These are phyloP conservation scores for Andrena haemorrhoa DNA, from an alignment of 2,888 invertebrate species.

Conservation along the genomic window DNA sequence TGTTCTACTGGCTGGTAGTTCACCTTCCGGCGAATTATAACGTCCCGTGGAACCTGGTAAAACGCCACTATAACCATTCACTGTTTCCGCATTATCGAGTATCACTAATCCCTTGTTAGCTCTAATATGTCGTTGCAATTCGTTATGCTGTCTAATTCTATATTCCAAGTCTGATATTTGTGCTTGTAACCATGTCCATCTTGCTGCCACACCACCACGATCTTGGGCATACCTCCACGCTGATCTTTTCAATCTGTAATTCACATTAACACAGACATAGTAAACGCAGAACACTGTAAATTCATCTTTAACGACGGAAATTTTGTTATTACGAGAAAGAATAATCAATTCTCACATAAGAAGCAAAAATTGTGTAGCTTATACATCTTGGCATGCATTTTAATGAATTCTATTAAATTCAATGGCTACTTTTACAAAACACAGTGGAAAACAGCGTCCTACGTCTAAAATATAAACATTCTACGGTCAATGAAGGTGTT, in stretches of 20 bases:
- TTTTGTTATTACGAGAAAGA: background rate
- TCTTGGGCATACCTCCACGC: conserved; percentile 93
- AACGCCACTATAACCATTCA: conserved; percentile 89
- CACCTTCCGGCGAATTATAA: conserved; percentile 71
- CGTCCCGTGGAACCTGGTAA: conserved; percentile 87
- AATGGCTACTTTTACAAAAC: background rate
- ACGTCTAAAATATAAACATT: conserved; percentile 24
- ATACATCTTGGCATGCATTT: background rate
- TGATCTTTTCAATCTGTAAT: conserved; percentile 90
- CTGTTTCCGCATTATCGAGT: conserved; percentile 84
- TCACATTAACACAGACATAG: conserved; percentile 29
- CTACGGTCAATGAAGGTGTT: background rate
- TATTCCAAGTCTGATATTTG: conserved; percentile 97
- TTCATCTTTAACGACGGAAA: background rate
- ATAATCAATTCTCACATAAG: background rate
- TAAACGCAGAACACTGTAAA: conserved; percentile 21
- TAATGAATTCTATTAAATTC: background rate
- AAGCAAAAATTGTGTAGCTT: background rate
- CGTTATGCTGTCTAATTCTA: conserved; percentile 94
- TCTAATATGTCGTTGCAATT: conserved; percentile 90
- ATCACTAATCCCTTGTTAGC: conserved; percentile 88
- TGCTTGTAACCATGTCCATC: conserved; percentile 97
- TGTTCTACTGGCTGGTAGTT: conserved; percentile 85
- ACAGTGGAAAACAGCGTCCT: background rate
- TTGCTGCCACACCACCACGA: conserved; percentile 92